These are phyloP conservation scores for Phanerotoma sp. DNA, from an alignment of 2,888 invertebrate genomes.

Conservation along the genomic window DNA sequence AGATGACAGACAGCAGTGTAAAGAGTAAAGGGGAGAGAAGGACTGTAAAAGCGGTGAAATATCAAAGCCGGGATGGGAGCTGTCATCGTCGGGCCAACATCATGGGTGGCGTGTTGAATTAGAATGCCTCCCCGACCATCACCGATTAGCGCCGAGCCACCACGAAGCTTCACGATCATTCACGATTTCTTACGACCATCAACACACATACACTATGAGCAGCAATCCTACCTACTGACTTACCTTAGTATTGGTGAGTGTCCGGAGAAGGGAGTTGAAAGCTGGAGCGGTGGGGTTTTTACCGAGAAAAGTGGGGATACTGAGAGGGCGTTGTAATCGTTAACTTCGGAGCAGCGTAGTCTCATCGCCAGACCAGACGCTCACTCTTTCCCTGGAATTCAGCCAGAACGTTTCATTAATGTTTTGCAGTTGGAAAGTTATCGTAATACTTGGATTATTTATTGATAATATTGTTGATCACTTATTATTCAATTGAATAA, in stretches of 20 bases:
- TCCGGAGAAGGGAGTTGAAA: slow-evolving; percentile 46
- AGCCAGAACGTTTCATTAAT: slow-evolving; percentile 38
- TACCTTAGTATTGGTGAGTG: background rate
- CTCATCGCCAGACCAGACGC: slow-evolving; percentile 33
- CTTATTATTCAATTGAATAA: too few relatives aligned
- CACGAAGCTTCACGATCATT: too few relatives aligned
- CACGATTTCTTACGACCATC: background rate
- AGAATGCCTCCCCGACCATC: slow-evolving; percentile 59
- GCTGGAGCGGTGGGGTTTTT: slow-evolving; percentile 55
- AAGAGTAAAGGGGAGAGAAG: slow-evolving; percentile 34
- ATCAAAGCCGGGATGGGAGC: slow-evolving; percentile 59
- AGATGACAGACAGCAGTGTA: slow-evolving; percentile 29
- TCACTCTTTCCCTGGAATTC: slow-evolving; percentile 52
- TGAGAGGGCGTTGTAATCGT: slow-evolving; percentile 40
- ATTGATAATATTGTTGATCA: background rate
- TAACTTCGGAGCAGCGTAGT: slow-evolving; percentile 34
- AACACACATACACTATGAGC: slow-evolving; percentile 56
- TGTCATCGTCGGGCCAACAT: slow-evolving; percentile 59
- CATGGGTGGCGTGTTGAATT: slow-evolving; percentile 59
- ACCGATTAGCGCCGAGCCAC: slow-evolving; percentile 58
- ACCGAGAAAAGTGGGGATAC: slow-evolving; percentile 23
- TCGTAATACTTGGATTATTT: background rate
- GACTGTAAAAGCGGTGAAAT: slow-evolving; percentile 57
- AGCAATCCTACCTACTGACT: background rate
- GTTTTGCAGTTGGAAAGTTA: background rate